Evolutionary conservation across 2,888 invertebrate species (phyloP).

Genomic region (Chrysotoxum bicinctum): DNA sequence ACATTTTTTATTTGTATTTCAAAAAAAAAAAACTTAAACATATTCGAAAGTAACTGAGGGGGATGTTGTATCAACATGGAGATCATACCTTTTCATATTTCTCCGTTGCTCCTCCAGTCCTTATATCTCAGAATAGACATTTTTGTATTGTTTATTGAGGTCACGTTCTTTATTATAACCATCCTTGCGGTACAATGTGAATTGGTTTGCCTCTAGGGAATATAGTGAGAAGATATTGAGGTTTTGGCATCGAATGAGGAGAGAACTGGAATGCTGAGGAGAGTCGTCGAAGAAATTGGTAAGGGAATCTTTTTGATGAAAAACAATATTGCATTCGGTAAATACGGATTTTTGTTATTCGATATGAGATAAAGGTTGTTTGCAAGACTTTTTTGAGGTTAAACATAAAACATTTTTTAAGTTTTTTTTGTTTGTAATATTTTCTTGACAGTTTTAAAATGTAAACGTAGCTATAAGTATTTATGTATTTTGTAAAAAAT

Average conservation of each 20-base stretch:
- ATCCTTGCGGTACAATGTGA: constrained; percentile 60
- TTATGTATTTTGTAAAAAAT: not conserved
- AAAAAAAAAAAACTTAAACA: constrained; percentile 52
- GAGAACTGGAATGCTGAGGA: not conserved
- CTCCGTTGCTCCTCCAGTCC: not conserved
- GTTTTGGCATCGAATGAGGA: constrained; percentile 20
- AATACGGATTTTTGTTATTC: constrained; percentile 27
- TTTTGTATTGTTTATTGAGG: constrained; percentile 69
- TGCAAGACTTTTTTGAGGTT: not conserved
- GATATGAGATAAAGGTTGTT: not conserved
- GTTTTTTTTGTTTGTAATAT: not conserved
- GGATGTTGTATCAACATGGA: constrained; percentile 36
- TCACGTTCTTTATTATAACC: constrained; percentile 64
- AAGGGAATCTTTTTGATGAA: constrained; percentile 29
- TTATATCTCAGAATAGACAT: constrained; percentile 50
- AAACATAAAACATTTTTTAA: not conserved
- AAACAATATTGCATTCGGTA: constrained; percentile 45
- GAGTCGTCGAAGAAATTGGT: constrained; percentile 10
- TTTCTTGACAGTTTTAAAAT: not conserved
- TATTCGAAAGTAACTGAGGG: constrained; percentile 22
- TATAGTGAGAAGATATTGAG: constrained; percentile 34
- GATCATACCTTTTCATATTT: not conserved
- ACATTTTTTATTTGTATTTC: constrained; percentile 32
- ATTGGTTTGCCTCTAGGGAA: constrained; percentile 54
- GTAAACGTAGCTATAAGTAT: too few species aligned